Base-by-base conservation (phyloP, 2,113 vertebrate species). In the Corydoras sp. region DNA sequence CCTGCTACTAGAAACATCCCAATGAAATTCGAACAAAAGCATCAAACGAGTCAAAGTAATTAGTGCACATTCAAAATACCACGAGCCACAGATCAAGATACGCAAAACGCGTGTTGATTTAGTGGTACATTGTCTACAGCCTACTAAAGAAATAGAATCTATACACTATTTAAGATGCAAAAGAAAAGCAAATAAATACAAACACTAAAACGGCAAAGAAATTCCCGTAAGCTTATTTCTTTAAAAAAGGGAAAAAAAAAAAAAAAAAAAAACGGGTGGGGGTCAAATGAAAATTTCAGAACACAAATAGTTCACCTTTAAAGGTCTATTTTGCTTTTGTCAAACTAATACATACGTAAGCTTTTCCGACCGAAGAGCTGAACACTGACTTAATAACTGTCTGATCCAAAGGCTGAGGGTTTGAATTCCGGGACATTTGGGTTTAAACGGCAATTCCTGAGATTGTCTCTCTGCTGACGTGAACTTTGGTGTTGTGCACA, bases 401-500 rank as follows among this genome's bases (percentile, higher is more conserved):
- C 32, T 50, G 65, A 35, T 48, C 29, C 12, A 12, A 31, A 6
- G 50, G 31, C 66, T 50, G 58, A 71, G 58, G 32, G 68, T 67
- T 62, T 62, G 62, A 70, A 14, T 13, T 56, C 50, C 10, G 9
- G 24, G 64, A 56, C 65, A 59, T 30, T 51, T 63, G 69, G 14
- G 32, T 51, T 68, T 54, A n/a, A 32, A 75, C 73, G 69, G 65
- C 24, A 60, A 69, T 73, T 77, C 76, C 79, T 77, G 63, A 80
- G 76, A 78, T 80, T 73, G 76, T 80, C 65, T 65, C 74, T 72
- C 72, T 63, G 71, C 71, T 76, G 50, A 69, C 69, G 7, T 72
- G 60, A 58, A 72, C 76, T 82, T 78, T 80, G 76, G 76, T 80
- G 74, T 65, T 72, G 69, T 63, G 68, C 67, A 69, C 60, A 53